Percentiles rank a stretch among this genome's conserved stretches.
These are phyloP conservation scores for Phymorhynchus buccinoides DNA, from an alignment of 1,140 invertebrate species.

Conservation along the genomic window DNA sequence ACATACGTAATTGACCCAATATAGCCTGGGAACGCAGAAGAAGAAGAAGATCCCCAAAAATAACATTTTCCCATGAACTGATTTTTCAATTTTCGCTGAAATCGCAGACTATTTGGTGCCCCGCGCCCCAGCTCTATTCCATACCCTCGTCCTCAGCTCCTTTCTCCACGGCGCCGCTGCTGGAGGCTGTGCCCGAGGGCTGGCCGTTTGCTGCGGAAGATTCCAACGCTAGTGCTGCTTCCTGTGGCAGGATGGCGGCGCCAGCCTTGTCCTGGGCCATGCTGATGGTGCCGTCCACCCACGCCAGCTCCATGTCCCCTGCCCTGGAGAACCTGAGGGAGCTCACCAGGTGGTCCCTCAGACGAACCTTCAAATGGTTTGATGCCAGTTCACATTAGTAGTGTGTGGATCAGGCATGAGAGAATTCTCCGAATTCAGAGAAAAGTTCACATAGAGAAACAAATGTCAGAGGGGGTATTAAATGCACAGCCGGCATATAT, in stretches of 20 bases:
- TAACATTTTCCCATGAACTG: too few species aligned
- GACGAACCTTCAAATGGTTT: conserved; percentile 82
- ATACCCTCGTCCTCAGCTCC: conserved; percentile 46
- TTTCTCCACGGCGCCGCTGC: conserved; percentile 72
- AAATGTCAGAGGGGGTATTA: too few species aligned
- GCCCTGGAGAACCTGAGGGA: conserved; percentile 85
- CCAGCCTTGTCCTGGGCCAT: conserved; percentile 61
- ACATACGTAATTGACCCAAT: too few species aligned
- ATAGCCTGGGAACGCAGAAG: too few species aligned
- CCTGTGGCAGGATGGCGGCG: conserved; percentile 51
- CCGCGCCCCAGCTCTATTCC: conserved; percentile 58
- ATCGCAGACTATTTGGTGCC: too few species aligned
- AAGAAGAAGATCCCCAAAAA: too few species aligned
- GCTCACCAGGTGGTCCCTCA: conserved; percentile 93
- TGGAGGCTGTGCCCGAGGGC: background rate
- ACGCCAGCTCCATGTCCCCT: conserved; percentile 87
- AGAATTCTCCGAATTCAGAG: too few species aligned
- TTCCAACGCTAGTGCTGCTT: conserved; percentile 2
- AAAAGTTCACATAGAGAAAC: too few species aligned
- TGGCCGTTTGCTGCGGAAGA: background rate
- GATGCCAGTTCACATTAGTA: too few species aligned
- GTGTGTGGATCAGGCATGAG: too few species aligned
- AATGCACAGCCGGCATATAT: too few species aligned
- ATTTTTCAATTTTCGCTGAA: too few species aligned
- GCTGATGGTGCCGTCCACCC: conserved; percentile 82